Conservation (phyloP, 2,113 vertebrate species). For the Hippolais icterina region DNA sequence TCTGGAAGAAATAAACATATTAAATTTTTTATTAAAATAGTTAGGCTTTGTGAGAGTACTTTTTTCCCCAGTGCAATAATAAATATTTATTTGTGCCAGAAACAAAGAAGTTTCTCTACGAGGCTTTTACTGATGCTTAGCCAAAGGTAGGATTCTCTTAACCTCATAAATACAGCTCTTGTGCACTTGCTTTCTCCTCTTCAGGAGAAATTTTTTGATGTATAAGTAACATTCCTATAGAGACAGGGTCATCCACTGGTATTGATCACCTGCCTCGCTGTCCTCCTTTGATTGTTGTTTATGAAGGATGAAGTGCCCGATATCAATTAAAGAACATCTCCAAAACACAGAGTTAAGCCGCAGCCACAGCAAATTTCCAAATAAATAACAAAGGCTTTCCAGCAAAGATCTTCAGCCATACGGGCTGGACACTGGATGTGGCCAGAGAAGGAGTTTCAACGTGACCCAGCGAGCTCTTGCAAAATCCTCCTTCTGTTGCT, state of each 20-base stretch:
- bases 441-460: slow-evolving; percentile 47
- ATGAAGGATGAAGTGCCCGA: background rate
- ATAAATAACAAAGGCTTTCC: slow-evolving; percentile 49
- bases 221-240: background rate
- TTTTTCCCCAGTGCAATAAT: slow-evolving; percentile 33
- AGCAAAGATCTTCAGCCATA: slow-evolving; percentile 56
- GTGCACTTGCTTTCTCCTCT: background rate
- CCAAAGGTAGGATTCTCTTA: slow-evolving; percentile 38
- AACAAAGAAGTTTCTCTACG: slow-evolving; percentile 36
- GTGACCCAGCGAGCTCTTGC: slow-evolving; percentile 22
- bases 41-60: slow-evolving; percentile 46
- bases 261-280: background rate
- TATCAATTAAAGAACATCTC: background rate
- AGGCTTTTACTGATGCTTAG: slow-evolving; percentile 45
- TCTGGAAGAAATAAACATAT: slow-evolving; percentile 67
- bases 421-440: slow-evolving; percentile 50
- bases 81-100: slow-evolving; percentile 69
- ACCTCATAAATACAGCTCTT: background rate
- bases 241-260: background rate
- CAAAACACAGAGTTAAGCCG: background rate
- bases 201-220: background rate
- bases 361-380: slow-evolving; percentile 33
- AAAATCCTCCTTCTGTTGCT: slow-evolving; percentile 68
- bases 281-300: background rate
- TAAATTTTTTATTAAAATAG: slow-evolving; percentile 69